Evolutionary conservation across 2,888 invertebrate genomes (phyloP), one percentile per base, ranked within the genome.

Genomic region (Cremastinae sp.): DNA sequence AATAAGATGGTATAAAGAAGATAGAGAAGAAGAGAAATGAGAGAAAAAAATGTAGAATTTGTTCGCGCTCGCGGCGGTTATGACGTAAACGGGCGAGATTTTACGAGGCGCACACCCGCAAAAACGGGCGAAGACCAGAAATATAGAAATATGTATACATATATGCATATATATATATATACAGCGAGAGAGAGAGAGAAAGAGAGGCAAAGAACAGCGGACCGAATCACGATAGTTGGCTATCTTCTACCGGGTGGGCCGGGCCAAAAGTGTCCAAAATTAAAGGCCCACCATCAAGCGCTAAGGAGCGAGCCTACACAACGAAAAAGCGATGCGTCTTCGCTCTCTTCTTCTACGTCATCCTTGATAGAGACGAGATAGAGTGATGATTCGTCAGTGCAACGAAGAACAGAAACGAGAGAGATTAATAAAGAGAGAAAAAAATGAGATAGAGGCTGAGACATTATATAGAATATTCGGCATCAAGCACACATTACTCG

Each of bases 181-280:
- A n/a, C n/a, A n/a, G n/a, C n/a, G 45, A 45, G 12, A 45, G 45
- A 79, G 78, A 71, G 72, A 45, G 35, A 51, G 58, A 70, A 73
- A 45, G 10, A 28, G 55, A 45, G 45, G 78, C 70, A 72, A 16
- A 58, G 58, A 74, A 78, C 78, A 79, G 73, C 80, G 78, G 80
- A 80, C 79, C 80, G 65, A 80, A 80, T 79, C 79, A 75, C 73
- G 79, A 80, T 79, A 79, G 80, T 80, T 80, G 80, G 79, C 80
- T 78, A 79, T 80, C 71, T 69, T 80, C 78, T 79, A 79, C 74
- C 78, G 79, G 79, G 80, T 80, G 79, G 78, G 77, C 77, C 72
- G 77, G 72, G 80, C 80, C 77, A 80, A 79, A 79, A 77, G 70
- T 74, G 70, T 80, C 79, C 76, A 71, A 80, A 80, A 80, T 80